phyloP scores from a whole-genome alignment of 2,113 vertebrate species.

The Scomber colias region DNA sequence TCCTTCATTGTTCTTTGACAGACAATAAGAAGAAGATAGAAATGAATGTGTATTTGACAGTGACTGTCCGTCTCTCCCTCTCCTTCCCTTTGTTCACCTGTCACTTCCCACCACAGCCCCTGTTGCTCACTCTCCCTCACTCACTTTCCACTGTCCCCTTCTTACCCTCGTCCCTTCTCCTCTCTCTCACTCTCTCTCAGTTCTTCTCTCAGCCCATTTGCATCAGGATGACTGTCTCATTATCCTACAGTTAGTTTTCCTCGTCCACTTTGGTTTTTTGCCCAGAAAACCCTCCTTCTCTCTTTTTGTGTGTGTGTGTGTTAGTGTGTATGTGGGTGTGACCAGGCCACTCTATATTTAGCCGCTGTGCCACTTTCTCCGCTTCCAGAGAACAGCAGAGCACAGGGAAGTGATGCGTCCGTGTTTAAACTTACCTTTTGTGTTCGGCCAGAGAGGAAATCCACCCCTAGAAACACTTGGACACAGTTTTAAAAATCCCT shows the following conservation, averaged over 20 bases:
- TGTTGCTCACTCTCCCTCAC: neutral
- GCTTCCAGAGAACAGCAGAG: constrained; percentile 55
- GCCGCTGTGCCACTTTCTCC: constrained; percentile 73
- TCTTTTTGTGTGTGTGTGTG: constrained; percentile 3
- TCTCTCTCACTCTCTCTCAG: neutral
- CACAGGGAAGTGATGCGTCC: constrained; percentile 38
- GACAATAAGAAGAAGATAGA: too few relatives aligned
- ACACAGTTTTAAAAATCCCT: neutral
- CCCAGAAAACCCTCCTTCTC: constrained; percentile 21
- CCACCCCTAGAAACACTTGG: neutral
- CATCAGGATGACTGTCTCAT: constrained; percentile 26
- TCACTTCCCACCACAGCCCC: neutral
- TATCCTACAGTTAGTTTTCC: constrained; percentile 23
- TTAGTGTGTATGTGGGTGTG: constrained; percentile 34
- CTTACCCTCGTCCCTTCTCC: fast-evolving
- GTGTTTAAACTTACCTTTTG: constrained; percentile 40
- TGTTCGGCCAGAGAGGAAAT: constrained; percentile 26
- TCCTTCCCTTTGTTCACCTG: constrained; percentile 9
- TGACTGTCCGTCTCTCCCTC: neutral
- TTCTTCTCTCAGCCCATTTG: constrained; percentile 21
- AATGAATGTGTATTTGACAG: neutral
- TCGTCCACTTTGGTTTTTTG: constrained; percentile 9
- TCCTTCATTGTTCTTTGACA: too few relatives aligned
- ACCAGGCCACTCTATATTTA: constrained; percentile 73
- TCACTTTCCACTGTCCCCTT: neutral